A percentile compares a stretch with the other conserved stretches of the same genome.
phyloP scores from a whole-genome alignment of 2,797 vertebrate genomes.

The Sebastes flavidus region DNA sequence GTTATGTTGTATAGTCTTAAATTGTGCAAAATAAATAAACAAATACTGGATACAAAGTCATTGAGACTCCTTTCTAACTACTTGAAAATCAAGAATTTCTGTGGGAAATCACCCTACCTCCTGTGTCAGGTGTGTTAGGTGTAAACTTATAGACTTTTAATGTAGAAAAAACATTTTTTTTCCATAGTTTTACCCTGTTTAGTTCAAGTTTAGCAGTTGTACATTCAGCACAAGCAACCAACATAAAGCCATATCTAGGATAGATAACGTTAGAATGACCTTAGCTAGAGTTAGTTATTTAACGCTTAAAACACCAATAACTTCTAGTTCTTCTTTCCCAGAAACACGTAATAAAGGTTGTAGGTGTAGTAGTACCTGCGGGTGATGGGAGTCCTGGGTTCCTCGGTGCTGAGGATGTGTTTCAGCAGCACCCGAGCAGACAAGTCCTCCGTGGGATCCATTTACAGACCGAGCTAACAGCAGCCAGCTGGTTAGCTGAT shows the following conservation, averaged over 20 bases:
- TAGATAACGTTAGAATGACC: not conserved
- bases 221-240: not conserved
- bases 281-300: too few species aligned
- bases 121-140: not conserved
- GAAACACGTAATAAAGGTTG: not conserved
- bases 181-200: not conserved
- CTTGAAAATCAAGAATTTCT: not conserved
- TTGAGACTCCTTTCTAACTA: not conserved
- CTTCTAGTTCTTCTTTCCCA: not conserved
- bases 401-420: constrained; percentile 67
- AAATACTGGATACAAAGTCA: not conserved
- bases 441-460: constrained; percentile 74
- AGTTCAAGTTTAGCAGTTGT: not conserved
- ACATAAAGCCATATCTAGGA: not conserved
- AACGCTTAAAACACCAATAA: not conserved
- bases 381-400: constrained; percentile 64
- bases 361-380: constrained; percentile 57
- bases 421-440: constrained; percentile 71
- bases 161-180: not conserved
- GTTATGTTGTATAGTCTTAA: too few species aligned
- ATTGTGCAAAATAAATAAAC: too few species aligned
- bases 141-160: not conserved
- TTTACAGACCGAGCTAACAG: constrained; percentile 6
- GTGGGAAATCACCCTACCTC: not conserved
- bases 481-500: constrained; percentile 21